Base-by-base conservation (phyloP, 2,888 invertebrate genomes). In the Mythimna albipuncta region DNA sequence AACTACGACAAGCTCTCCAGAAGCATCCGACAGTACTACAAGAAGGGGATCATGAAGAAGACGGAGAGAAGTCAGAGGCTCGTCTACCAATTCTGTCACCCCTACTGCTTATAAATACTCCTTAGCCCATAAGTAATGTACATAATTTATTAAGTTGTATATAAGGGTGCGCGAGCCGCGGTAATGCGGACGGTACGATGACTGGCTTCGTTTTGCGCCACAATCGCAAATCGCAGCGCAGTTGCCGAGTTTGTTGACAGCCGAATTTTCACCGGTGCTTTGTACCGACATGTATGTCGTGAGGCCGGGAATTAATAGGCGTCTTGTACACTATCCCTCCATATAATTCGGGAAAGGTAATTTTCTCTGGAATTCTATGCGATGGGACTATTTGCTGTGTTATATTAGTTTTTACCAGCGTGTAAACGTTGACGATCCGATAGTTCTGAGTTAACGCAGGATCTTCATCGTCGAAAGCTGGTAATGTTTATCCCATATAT, bases 41-140 rank as follows among this genome's bases (percentile, higher is more conserved):
- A 99, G 96, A 99, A 99, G 95, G 99, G 99, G 72, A 99, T 99
- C 93, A 99, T 99, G 99, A 99, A 99, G 97, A 99, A 99, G 95
- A 99, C 99, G 1, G 99, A 99, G 93, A 97, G 99, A 83, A 99
- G 99, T 86, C 99, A 99, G 96, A 97, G 99, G 92, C 97, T 99
- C 88, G 99, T 99, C 80, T 99, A 99, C 96, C 99, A 99, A 96
- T 99, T 99, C 96, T 99, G 99, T 93, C 98, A 98, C 93, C 99
- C 99, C 26, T 99, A 99, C 95, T 98, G 97, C 91, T 97, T 98
- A 93, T 99, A 97, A 97, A 91, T 86, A 87, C 85, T 89, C 83
- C 74, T 73, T 91, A 90, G 85, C 72, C 78, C 67, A 68, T 89
- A 89, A 87, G 83, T 83, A 90, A 87, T 88, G 90, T 93, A 92